Evolutionary conservation across 1,140 invertebrate genomes (phyloP), one percentile per base, ranked within the genome.

Genomic region (Drosophila asahinai): DNA sequence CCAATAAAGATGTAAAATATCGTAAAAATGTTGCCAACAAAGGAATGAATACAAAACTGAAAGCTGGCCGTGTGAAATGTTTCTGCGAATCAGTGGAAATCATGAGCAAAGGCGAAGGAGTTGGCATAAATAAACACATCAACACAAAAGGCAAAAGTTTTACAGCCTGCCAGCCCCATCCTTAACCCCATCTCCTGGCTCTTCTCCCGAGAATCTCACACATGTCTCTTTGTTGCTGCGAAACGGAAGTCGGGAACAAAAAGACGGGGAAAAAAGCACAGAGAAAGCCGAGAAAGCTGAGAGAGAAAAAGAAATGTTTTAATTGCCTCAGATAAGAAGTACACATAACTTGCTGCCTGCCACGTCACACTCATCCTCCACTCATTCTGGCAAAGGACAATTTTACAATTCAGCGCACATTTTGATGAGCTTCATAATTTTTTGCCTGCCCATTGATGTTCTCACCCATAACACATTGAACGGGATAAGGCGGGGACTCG

Each of bases 351-450:
- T 89, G 72, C 36, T 52, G 68, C 66, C 58, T 52, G 68, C 66
- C 58, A 49, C 57, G 9, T 30, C 58, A 42, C 59, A 38, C 47
- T 19, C 61, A 1, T 25, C n/a, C 22, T 25, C 22, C 22, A 25
- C 22, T 25, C 22, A 22, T 25, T 12, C 33, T 4, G 9, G 15
- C 33, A 86, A 55, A 51, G 77, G 84, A 77, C 86, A 89, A 89
- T 87, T 87, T 87, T 87, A 87, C 84, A 87, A 87, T 87, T 87
- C 84, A 89, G 84, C 86, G 84, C 84, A 87, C 84, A 87, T 87
- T 89, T 81, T 89, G 84, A 87, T 87, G 84, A 84, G 84, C 84
- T 87, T 89, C 86, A 84, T 89, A 89, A 89, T 84, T 87, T 87
- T 76, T 66, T 84, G 83, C 77, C 77, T 89, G 84, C 84, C 81